phyloP scores from a whole-genome alignment of 2,888 invertebrate genomes.

The Agrotis puta region DNA sequence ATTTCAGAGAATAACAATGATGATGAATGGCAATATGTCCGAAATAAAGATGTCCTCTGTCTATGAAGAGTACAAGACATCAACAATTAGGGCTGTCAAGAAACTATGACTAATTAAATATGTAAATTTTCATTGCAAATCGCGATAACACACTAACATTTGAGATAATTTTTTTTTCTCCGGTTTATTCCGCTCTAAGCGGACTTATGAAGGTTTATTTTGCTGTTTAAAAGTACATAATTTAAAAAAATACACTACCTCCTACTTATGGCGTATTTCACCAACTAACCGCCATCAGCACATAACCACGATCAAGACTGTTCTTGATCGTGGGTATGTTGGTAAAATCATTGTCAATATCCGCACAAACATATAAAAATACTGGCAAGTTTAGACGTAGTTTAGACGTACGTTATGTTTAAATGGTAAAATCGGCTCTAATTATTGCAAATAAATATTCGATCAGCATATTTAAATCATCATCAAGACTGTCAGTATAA shows the following conservation, averaged over 20 bases:
- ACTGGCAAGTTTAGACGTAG: no score
- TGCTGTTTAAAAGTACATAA: background rate
- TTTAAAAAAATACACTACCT: conserved; percentile 24
- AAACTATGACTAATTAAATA: conserved; percentile 7
- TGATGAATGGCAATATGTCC: conserved; percentile 80
- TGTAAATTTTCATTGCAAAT: conserved; percentile 12
- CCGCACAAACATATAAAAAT: no score
- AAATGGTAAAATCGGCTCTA: no score
- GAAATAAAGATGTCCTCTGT: conserved; percentile 81
- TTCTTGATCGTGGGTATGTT: no score
- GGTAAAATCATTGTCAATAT: no score
- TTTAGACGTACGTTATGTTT: no score
- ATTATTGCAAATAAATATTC: no score
- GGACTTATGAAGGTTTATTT: background rate
- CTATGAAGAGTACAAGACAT: conserved; percentile 59
- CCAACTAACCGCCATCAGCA: no score
- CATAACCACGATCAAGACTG: no score
- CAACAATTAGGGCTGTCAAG: conserved; percentile 70
- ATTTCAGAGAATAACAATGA: conserved; percentile 82
- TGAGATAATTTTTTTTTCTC: no score
- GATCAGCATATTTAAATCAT: no score
- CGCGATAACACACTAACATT: background rate
- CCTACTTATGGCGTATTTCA: background rate
- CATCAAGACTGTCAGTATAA: background rate
- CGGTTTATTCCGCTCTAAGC: background rate